Percentiles rank a stretch among this genome's conserved stretches.
Conservation (phyloP, 2,797 vertebrate genomes). For the Poeciliopsis gracilis region DNA sequence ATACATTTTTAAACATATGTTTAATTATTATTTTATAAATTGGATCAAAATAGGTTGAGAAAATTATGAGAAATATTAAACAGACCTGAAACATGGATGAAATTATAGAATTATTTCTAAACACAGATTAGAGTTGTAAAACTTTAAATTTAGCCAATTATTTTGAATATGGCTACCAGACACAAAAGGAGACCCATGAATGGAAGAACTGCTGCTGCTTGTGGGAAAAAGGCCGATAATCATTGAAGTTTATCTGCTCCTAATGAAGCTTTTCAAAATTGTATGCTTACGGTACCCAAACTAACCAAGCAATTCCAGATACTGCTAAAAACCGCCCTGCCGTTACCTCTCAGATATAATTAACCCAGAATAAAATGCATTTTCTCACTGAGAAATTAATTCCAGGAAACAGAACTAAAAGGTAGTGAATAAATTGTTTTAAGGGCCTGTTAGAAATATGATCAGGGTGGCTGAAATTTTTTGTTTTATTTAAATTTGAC, state of each 20-base stretch:
- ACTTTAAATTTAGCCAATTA: too few species aligned
- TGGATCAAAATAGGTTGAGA: not conserved
- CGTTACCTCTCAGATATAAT: slow-evolving; percentile 6
- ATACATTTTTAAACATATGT: not conserved
- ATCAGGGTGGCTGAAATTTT: not conserved
- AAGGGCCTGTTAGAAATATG: not conserved
- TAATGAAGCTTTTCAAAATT: not conserved
- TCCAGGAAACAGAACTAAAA: not conserved
- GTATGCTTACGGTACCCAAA: not conserved
- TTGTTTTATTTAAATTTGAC: slow-evolving; percentile 8
- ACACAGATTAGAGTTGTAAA: not conserved
- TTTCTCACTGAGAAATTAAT: slow-evolving; percentile 2
- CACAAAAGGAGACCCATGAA: not conserved
- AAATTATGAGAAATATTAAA: not conserved
- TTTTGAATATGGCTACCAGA: not conserved
- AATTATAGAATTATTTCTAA: not conserved
- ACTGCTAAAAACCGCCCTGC: not conserved
- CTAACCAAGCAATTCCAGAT: not conserved
- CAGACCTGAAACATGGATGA: not conserved
- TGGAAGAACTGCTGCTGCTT: not conserved
- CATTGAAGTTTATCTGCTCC: not conserved
- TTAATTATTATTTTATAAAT: not conserved
- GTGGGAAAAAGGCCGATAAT: not conserved
- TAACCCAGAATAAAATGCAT: slow-evolving; percentile 14
- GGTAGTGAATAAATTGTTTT: not conserved